These are phyloP conservation scores for Phylloscopus collybita DNA, from an alignment of 2,797 vertebrate genomes.

Conservation along the genomic window DNA sequence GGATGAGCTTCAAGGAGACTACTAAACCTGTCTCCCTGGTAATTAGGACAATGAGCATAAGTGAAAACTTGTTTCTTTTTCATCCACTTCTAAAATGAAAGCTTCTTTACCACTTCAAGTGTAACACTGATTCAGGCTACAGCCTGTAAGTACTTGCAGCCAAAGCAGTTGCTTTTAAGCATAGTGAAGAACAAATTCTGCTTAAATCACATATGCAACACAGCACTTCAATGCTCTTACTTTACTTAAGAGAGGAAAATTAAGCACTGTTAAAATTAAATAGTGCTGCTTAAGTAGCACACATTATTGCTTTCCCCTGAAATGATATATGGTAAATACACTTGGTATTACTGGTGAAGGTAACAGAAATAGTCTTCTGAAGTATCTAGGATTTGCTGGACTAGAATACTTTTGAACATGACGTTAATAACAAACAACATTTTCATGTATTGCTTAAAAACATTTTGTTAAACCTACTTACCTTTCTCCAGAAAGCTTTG, in stretches of 20 bases:
- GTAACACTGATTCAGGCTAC: background rate
- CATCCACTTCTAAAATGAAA: background rate
- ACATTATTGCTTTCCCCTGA: background rate
- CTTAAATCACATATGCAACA: background rate
- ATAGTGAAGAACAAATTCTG: background rate
- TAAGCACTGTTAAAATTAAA: background rate
- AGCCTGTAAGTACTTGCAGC: background rate
- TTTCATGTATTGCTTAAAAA: background rate
- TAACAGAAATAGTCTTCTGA: background rate
- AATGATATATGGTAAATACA: background rate
- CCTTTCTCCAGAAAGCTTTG: constrained; percentile 88
- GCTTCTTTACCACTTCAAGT: background rate
- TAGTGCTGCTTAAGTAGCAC: background rate
- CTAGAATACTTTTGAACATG: background rate
- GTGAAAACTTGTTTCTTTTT: background rate
- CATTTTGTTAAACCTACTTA: constrained; percentile 54
- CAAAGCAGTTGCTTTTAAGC: background rate
- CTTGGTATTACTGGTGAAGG: background rate
- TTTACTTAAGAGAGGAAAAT: background rate
- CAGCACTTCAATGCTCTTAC: background rate
- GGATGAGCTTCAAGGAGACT: background rate
- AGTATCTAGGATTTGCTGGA: background rate
- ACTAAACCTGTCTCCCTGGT: background rate
- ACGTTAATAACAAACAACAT: background rate
- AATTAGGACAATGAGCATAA: background rate